Evolutionary conservation across 2,888 invertebrate species (phyloP).

Genomic region (Amblyjoppa proteus): DNA sequence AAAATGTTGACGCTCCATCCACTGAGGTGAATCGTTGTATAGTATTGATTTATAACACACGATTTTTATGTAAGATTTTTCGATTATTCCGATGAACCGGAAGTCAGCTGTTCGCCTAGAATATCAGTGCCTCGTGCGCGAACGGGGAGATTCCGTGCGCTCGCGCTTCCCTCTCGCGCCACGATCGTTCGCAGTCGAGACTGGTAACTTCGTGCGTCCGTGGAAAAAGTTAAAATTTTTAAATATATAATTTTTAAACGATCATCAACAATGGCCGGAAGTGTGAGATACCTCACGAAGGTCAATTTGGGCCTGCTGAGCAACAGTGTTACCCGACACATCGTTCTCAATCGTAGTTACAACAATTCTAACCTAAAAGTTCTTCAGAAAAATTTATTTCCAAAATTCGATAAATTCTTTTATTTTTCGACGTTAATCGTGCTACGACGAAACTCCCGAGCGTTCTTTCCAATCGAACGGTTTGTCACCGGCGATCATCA

Average conservation of each 20-base stretch:
- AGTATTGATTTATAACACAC: too few relatives aligned
- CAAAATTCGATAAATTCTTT: background rate
- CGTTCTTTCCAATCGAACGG: background rate
- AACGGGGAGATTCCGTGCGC: background rate
- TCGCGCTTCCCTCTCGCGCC: background rate
- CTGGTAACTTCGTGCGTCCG: background rate
- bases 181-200: background rate
- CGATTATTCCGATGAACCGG: too few relatives aligned
- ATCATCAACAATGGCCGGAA: constrained; percentile 73
- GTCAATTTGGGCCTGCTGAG: constrained; percentile 69
- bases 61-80: too few relatives aligned
- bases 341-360: constrained; percentile 73
- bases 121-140: background rate
- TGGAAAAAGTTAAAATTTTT: constrained; percentile 1
- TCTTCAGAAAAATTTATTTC: background rate
- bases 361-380: constrained; percentile 70
- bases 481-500: constrained; percentile 6
- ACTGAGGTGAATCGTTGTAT: too few relatives aligned
- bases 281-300: constrained; percentile 69
- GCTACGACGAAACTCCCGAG: background rate
- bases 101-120: background rate
- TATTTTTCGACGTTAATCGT: background rate
- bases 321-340: constrained; percentile 67
- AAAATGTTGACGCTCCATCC: too few relatives aligned
- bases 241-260: constrained; percentile 22